Base-by-base conservation (phyloP, 2,113 vertebrate species). In the Pluvianellus socialis region DNA sequence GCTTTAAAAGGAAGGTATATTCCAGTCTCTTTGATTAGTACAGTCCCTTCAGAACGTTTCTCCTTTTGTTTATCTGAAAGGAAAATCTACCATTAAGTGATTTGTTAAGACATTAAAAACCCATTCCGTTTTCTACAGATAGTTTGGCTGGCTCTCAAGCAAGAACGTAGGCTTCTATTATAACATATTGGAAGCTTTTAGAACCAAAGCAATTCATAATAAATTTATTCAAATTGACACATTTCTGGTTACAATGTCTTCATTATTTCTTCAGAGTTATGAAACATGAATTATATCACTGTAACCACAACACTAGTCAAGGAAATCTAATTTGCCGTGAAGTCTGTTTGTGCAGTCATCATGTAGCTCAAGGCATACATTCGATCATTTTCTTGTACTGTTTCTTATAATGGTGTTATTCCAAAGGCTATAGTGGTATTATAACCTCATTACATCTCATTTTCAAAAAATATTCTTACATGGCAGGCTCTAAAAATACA, bases 201-300 rank as follows among this genome's bases (percentile, higher is more conserved):
- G 62, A 93, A 96, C 65, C 88, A 94, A 95, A 97, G 94, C 95
- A 96, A 75, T 92, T 94, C 76, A 92, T 74, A 94, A 96, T 96
- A 96, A 88, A 95, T 93, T 88, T 96, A 96, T 96, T 93, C 96
- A 95, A 94, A 97, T 91, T 94, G 94, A 95, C 94, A 96, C 79
- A 96, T 93, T 94, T 93, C 92, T 97, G 61, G 91, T 96, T 97
- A 91, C 67, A 95, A 86, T 81, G 86, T 93, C 96, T 96, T 96
- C 79, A 88, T 93, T 96, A 97, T 97, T 96, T 94, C 94, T 97
- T 94, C 92, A 72, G 94, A 97, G 96, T 96, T 96, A 93, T 79
- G 95, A 96, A 97, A 96, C 96, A 93, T 86, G 91, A 93, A 94
- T 92, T 96, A 68, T 93, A 86, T 83, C 75, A 89, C 76, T 95